These are phyloP conservation scores for Antedon mediterranea DNA, from an alignment of 53 echinoderm and acorn worm genomes.

Conservation along the genomic window DNA sequence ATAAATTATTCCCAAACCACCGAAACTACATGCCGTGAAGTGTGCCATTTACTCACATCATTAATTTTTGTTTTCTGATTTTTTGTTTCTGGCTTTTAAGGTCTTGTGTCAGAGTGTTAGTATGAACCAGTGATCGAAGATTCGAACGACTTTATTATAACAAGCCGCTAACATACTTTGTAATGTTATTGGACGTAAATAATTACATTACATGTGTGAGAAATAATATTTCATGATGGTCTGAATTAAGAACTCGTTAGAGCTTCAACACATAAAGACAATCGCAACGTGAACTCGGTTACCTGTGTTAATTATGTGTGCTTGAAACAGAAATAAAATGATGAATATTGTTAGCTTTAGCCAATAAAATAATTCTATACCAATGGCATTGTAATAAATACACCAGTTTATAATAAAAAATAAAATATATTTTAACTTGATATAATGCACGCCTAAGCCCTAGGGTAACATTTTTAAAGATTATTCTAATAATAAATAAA, in stretches of 20 bases:
- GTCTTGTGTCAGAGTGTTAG: not conserved
- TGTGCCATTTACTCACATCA: not conserved
- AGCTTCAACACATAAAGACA: not conserved
- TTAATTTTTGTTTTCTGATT: not conserved
- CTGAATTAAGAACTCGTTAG: not conserved
- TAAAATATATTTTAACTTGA: too few relatives aligned
- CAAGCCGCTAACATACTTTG: not conserved
- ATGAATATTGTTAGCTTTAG: too few relatives aligned
- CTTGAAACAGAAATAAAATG: not conserved
- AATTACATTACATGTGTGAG: not conserved
- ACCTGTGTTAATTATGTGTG: not conserved
- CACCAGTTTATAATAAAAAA: too few relatives aligned
- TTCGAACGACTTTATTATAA: not conserved
- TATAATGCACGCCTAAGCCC: too few relatives aligned
- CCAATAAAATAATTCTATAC: too few relatives aligned
- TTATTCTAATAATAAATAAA: too few relatives aligned
- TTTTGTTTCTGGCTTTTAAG: not conserved
- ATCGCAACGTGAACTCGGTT: not conserved
- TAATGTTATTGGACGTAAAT: not conserved
- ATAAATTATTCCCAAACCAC: conserved; percentile 1
- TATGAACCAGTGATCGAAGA: not conserved
- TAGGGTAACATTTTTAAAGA: too few relatives aligned
- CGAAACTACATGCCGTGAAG: not conserved
- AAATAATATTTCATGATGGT: not conserved
- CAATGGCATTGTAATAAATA: too few relatives aligned